phyloP scores from a whole-genome alignment of 2,113 vertebrate genomes.

The Phalacrocorax carbo region DNA sequence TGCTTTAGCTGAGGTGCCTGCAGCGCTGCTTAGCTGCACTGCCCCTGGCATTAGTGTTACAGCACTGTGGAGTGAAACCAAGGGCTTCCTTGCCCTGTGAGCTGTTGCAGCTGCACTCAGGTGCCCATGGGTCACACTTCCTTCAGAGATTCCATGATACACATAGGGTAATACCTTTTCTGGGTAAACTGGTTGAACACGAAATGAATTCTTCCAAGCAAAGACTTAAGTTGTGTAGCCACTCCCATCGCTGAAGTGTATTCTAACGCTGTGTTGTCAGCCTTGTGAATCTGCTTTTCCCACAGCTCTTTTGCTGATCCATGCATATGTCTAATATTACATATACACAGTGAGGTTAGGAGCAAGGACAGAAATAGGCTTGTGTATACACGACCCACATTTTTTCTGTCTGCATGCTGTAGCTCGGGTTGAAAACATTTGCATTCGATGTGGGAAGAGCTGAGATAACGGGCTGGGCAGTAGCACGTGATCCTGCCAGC shows the following conservation, averaged over 20 bases:
- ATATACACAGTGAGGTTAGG: not conserved
- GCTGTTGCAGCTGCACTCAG: not conserved
- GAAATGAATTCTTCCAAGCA: constrained; percentile 44
- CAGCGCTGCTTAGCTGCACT: not conserved
- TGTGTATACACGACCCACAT: not conserved
- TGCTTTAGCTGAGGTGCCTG: not conserved
- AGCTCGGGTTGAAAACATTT: not conserved
- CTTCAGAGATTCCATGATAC: constrained; percentile 11
- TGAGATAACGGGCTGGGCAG: not conserved
- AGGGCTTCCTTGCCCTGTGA: not conserved
- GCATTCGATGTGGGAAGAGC: not conserved
- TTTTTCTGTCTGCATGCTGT: not conserved
- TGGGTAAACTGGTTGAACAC: constrained; percentile 64
- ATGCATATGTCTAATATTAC: constrained; percentile 13
- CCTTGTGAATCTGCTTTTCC: constrained; percentile 44
- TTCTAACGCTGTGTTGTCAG: constrained; percentile 9
- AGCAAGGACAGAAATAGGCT: not conserved
- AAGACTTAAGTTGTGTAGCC: constrained; percentile 3
- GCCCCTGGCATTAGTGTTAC: not conserved
- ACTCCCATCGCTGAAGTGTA: not conserved
- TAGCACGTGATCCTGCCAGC: not conserved
- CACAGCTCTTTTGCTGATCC: constrained; percentile 57
- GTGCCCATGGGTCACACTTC: not conserved
- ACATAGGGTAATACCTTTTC: constrained; percentile 23
- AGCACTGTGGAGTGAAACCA: not conserved